Conservation (phyloP, 2,797 vertebrate species). For the Crenichthys baileyi region DNA sequence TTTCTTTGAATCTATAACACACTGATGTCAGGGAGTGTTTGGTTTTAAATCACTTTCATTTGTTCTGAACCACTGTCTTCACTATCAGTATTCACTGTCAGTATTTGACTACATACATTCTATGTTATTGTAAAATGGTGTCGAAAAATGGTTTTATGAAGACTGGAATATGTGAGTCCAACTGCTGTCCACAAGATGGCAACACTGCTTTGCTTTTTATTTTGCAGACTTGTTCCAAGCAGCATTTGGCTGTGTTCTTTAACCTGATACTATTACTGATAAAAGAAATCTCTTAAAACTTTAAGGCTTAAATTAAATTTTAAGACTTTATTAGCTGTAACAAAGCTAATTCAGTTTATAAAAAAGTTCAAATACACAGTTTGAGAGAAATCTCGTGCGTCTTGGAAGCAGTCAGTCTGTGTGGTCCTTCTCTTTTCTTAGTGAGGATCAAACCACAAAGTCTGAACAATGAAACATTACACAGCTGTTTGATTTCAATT, state of each 20-base stretch:
- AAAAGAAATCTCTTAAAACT: neutral
- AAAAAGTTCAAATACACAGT: neutral
- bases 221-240: neutral
- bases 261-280: neutral
- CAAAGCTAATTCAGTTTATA: neutral
- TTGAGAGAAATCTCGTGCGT: neutral
- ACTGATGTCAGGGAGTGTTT: neutral
- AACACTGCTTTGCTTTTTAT: slow-evolving; percentile 1
- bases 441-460: slow-evolving; percentile 20
- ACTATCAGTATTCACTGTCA: neutral
- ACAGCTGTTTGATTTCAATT: slow-evolving; percentile 24
- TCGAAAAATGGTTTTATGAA: neutral
- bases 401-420: slow-evolving; percentile 1
- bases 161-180: slow-evolving; percentile 11
- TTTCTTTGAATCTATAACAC: neutral
- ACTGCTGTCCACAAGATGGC: slow-evolving; percentile 37
- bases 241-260: neutral
- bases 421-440: neutral
- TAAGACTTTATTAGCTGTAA: neutral
- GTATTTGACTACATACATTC: neutral
- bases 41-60: neutral
- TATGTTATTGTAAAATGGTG: neutral
- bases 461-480: neutral
- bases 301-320: neutral
- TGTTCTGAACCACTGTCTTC: neutral